These are phyloP conservation scores for Cantharis nigra DNA, from an alignment of 2,888 invertebrate genomes.

Conservation along the genomic window DNA sequence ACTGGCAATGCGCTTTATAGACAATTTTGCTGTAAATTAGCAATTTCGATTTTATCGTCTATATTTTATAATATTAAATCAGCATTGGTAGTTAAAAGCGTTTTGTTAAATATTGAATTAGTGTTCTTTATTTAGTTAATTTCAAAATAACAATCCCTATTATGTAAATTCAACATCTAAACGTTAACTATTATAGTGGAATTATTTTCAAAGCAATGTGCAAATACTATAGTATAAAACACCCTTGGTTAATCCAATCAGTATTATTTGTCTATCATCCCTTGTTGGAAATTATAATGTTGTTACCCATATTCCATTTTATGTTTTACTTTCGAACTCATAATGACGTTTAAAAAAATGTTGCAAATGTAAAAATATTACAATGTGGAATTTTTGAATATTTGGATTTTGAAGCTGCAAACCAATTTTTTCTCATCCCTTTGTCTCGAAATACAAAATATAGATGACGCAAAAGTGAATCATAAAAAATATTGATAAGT, in stretches of 20 bases:
- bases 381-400: too few species aligned
- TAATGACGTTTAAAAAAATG: too few species aligned
- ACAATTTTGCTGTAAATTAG: neutral
- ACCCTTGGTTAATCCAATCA: neutral
- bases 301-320: too few species aligned
- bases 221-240: neutral
- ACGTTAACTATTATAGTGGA: neutral
- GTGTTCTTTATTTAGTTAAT: neutral
- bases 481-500: too few species aligned
- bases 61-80: neutral
- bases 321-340: too few species aligned
- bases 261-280: neutral
- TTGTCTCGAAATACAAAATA: too few species aligned
- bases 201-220: neutral
- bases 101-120: too few species aligned
- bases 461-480: too few species aligned
- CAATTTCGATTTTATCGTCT: neutral
- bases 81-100: too few species aligned
- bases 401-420: too few species aligned
- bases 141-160: neutral
- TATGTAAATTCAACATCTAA: neutral
- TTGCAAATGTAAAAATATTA: too few species aligned
- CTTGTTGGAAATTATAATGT: neutral
- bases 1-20: slow-evolving; percentile 11
- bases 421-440: too few species aligned